Evolutionary conservation across 2,113 vertebrate species (phyloP).

Genomic region (Hassar affinis): DNA sequence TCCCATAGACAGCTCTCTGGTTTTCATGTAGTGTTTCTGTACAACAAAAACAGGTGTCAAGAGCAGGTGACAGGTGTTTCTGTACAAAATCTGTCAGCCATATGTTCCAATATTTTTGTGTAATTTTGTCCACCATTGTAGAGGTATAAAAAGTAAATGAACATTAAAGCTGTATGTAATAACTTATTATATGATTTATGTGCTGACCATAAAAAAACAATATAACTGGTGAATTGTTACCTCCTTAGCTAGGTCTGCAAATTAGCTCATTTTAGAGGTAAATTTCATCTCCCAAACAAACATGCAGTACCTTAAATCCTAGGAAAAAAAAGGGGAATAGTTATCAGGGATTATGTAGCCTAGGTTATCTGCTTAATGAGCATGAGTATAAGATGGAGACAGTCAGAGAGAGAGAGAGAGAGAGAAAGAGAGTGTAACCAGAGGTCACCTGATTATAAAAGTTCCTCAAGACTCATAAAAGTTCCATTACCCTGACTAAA

Average conservation of each 20-base stretch:
- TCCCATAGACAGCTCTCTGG: too few relatives aligned
- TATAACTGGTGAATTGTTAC: neutral
- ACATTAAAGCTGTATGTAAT: neutral
- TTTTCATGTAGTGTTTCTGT: too few relatives aligned
- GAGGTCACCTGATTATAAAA: constrained; percentile 87
- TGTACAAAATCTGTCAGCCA: too few relatives aligned
- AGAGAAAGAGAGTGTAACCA: too few relatives aligned
- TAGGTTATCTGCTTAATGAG: constrained; percentile 55
- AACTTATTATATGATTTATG: neutral
- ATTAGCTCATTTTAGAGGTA: neutral
- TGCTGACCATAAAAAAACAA: neutral
- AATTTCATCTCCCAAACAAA: neutral
- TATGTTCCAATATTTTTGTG: too few relatives aligned
- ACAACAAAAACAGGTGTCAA: too few relatives aligned
- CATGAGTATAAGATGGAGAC: constrained; percentile 48
- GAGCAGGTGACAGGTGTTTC: too few relatives aligned
- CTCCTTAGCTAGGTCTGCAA: neutral
- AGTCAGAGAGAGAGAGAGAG: constrained; percentile 51
- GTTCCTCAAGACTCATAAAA: constrained; percentile 98
- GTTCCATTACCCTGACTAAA: constrained; percentile 97
- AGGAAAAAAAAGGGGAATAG: neutral
- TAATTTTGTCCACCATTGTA: neutral
- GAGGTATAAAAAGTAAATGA: neutral
- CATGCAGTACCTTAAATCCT: neutral
- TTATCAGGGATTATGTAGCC: neutral